phyloP scores from a whole-genome alignment of 2,888 invertebrate species.

The Horisme vitalbata region DNA sequence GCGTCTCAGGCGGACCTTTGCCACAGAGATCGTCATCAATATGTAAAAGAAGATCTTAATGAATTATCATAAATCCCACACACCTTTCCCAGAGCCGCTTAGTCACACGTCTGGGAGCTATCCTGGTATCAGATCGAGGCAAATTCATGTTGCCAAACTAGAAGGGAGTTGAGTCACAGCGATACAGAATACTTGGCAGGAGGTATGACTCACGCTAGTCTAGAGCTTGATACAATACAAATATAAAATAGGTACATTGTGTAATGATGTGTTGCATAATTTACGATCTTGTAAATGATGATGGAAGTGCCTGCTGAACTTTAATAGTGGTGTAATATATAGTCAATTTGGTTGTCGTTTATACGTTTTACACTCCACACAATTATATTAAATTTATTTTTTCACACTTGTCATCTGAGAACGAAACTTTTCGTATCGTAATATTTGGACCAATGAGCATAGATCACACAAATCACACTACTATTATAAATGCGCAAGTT shows the following conservation, averaged over 20 bases:
- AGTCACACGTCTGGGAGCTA: slow-evolving; percentile 49
- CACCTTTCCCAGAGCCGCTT: slow-evolving; percentile 30
- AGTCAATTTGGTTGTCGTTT: not conserved
- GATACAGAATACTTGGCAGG: slow-evolving; percentile 14
- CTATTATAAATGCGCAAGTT: too few species aligned
- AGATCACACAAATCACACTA: too few species aligned
- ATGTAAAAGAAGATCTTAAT: not conserved
- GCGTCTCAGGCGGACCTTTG: too few species aligned
- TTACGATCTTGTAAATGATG: slow-evolving; percentile 15
- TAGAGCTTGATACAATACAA: slow-evolving; percentile 29
- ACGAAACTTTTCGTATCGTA: too few species aligned
- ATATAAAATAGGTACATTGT: slow-evolving; percentile 31
- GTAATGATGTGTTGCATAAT: slow-evolving; percentile 22
- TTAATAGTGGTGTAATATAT: slow-evolving; percentile 19
- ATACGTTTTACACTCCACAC: too few species aligned
- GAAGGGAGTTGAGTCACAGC: slow-evolving; percentile 38
- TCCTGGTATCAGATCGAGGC: slow-evolving; percentile 45
- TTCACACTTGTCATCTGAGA: too few species aligned
- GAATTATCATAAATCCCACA: slow-evolving; percentile 3
- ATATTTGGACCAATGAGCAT: too few species aligned
- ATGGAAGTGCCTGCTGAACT: slow-evolving; percentile 6
- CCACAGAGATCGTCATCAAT: too few species aligned
- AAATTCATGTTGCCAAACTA: slow-evolving; percentile 45
- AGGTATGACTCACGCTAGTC: slow-evolving; percentile 30
- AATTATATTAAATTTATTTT: too few species aligned